Base-by-base conservation (phyloP, 1,140 invertebrate genomes). In the Drosophila micromelanica region DNA sequence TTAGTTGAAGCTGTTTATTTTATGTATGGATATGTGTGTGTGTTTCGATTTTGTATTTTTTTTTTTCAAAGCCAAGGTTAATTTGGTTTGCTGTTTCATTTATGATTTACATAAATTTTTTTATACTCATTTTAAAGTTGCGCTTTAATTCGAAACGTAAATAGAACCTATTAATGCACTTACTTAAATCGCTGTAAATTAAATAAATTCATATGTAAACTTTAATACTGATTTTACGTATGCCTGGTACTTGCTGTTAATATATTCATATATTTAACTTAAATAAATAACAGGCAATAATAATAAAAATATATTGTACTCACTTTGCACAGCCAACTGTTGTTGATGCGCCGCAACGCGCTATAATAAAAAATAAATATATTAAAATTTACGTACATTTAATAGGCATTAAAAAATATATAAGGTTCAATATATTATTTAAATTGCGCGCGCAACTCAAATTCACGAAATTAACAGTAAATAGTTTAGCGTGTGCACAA, bases 321-420 rank as follows among this genome's bases (percentile, higher is more conserved):
- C 90, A 95, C 95, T 93, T 92, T 94, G 93, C 37, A 94, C 92
- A 61, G 94, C 92, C 74, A 93, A 72, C 73, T 94, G 94, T 74
- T 94, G 93, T 73, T 95, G 95, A 87, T 95, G 95, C 45, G 93
- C 93, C 64, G 94, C 93, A 77, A 94, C 93, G 92, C 94, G 95
- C 95, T 96, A 94, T 61, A 95, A 95, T 52, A 15, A 82, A 90
- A 69, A 73, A 23, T 20, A 46, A 43, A 27, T 46, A 32, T 1
- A 48, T 95, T 93, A 63, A 94, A 94, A 46, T 37, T 76, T 35
- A 35, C 1, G 8, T 8, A 35, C 89, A 69, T 27, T 5, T 6
- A 27, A 6, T 27, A 27, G 6, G 5, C 27, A 27, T 27, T 5
- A 69, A 49, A 73, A 13, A 1, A 46, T 38, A 1, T 42, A 27